Base-by-base conservation (phyloP, 2,888 invertebrate genomes). In the Subacronicta megacephala region DNA sequence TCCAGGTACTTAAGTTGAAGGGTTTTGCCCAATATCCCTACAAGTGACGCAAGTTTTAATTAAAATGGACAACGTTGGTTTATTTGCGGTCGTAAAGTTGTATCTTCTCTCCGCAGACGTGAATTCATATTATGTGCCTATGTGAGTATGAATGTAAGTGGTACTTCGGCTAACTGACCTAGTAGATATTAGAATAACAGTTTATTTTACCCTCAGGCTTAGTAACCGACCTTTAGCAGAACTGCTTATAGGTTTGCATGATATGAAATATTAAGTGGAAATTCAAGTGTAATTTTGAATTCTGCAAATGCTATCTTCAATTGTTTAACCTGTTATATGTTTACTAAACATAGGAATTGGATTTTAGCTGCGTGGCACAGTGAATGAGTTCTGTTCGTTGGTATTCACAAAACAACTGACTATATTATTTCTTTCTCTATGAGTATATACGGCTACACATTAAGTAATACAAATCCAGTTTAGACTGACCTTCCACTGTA, bases 21-120 rank as follows among this genome's bases (percentile, higher is more conserved):
- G 68, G 63, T 67, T 73, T 66, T 67, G 77, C 77, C 77, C 81
- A 81, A 83, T 81, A 81, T 78, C 54, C 66, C 77, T 75, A 77
- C 74, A 77, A 82, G 78, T 80, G 76, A 73, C 74, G 78, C 72
- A 84, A 85, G 80, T 84, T 87, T 86, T 83, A 83, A 85, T 86
- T 84, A 84, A 81, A 84, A 83, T 79, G 66, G 59, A 75, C 64
- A 37, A 54, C 31, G 71, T 76, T 74, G 64, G 77, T 78, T 80
- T 72, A 75, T 75, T 77, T 59, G 63, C 52, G 63, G 75, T 62
- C 58, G 38, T 73, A 62, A 67, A 69, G 55, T 61, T 70, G 43
- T 78, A 56, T 65, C 65, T 55, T 13, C 18, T 45, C n/a, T 61
- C 42, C 51, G 51, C 61, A 60, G 64, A 64, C 59, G 50, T 47